Percentiles rank a stretch among this genome's conserved stretches.
These are phyloP conservation scores for Mallateleia sp. DNA, from an alignment of 2,888 invertebrate species.

Conservation along the genomic window DNA sequence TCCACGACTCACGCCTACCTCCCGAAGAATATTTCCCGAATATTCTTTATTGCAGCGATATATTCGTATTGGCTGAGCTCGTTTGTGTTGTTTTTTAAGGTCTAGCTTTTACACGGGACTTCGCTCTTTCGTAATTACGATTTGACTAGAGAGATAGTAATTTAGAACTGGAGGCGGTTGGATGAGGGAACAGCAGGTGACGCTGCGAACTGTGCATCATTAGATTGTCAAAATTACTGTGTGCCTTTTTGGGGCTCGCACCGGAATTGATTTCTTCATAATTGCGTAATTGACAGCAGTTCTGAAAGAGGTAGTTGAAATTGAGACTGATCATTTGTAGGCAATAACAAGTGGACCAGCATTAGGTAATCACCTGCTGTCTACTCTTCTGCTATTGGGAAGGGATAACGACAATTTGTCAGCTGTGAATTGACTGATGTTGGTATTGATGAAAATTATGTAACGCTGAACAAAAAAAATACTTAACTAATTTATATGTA, in stretches of 20 bases:
- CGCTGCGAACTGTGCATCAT: slow-evolving; percentile 46
- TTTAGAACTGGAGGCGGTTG: slow-evolving; percentile 30
- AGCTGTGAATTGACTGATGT: too few relatives aligned
- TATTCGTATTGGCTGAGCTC: slow-evolving; percentile 26
- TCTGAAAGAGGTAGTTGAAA: slow-evolving; percentile 23
- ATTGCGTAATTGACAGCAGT: slow-evolving; percentile 52
- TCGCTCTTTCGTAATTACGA: slow-evolving; percentile 45
- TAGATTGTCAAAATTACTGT: slow-evolving; percentile 55
- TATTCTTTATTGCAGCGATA: slow-evolving; percentile 65
- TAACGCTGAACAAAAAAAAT: too few relatives aligned
- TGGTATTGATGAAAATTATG: too few relatives aligned
- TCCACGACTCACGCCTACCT: slow-evolving; percentile 62
- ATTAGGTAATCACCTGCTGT: slow-evolving; percentile 55
- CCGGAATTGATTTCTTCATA: slow-evolving; percentile 66
- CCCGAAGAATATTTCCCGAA: slow-evolving; percentile 39
- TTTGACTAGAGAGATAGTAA: slow-evolving; percentile 19
- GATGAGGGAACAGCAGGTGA: slow-evolving; percentile 56
- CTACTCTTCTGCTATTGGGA: neutral
- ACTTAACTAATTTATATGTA: too few relatives aligned
- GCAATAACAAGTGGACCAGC: slow-evolving; percentile 35
- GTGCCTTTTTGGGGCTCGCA: slow-evolving; percentile 30
- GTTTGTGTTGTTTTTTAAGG: neutral
- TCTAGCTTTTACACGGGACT: slow-evolving; percentile 19
- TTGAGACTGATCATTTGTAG: slow-evolving; percentile 40
- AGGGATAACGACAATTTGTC: too few relatives aligned